Base-by-base conservation (phyloP, 2,113 vertebrate species). In the Stigmatopora nigra region DNA sequence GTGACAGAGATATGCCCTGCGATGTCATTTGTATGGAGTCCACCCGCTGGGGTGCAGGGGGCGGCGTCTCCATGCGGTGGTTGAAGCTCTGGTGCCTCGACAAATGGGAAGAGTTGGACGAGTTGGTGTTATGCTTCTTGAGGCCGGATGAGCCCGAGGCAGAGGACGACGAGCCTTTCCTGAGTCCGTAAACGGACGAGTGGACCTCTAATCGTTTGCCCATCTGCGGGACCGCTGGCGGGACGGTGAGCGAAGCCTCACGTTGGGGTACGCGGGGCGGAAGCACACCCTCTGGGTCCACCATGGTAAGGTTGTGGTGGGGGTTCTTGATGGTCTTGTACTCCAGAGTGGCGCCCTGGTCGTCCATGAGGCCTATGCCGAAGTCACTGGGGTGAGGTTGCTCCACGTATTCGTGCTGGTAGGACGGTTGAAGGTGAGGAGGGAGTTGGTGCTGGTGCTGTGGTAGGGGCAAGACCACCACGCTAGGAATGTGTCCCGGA, bases 111-210 rank as follows among this genome's bases (percentile, higher is more conserved):
- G 97, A 99, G 77, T 98, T 99, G 79, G 96, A 99, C 51, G 95
- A 99, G 91, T 99, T 99, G 81, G 97, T 97, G 88, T 98, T 99
- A 91, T 97, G 97, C 87, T 93, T 94, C 91, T 97, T 99, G 70
- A 96, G 93, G 1, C 87, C 93, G 0, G 93, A 88, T 12, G 87
- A 84, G 7, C 84, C 83, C 3, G 69, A 84, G 25, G 82, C 83
- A 3, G 75, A 72, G 13, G 87, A 84, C 7, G 75, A 83, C 1
- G 84, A 84, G 38, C 95, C 95, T 89, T 95, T 97, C 74, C 95
- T 92, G 49, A 95, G 87, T 1, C 82, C 93, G 49, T 97, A 99
- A 65, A 96, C 91, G 22, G 95, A 93, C 13, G 94, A 91, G 78
- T 94, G 95, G 86, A 95, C 90, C 69, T 99, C 97, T 78, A 99